Evolutionary conservation across 2,888 invertebrate genomes (phyloP).

Genomic region (Ichneumon xanthorius): DNA sequence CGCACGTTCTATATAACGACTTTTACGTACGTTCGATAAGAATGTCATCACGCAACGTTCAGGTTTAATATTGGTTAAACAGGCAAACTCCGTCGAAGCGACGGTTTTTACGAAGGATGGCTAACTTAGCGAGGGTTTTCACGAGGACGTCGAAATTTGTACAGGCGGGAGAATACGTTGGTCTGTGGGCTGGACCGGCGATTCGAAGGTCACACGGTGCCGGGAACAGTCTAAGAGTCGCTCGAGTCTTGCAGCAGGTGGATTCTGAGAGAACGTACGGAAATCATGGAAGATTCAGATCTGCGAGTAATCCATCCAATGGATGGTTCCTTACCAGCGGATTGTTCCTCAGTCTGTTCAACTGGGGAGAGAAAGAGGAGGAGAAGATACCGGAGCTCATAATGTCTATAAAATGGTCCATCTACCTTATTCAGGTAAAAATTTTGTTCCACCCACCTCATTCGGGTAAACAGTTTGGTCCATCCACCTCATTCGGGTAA

Average conservation of each 20-base stretch:
- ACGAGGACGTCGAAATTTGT: conserved; percentile 48
- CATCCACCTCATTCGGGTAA: background rate
- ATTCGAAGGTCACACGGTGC: background rate
- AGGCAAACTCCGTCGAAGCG: background rate
- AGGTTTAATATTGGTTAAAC: background rate
- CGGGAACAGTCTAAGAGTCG: background rate
- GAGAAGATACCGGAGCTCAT: conserved; percentile 89
- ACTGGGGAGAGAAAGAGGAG: conserved; percentile 88
- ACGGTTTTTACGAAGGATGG: conserved; percentile 50
- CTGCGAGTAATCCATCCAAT: background rate
- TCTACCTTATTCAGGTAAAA: conserved; percentile 89
- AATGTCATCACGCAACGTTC: background rate
- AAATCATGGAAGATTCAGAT: background rate
- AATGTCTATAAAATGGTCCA: conserved; percentile 91
- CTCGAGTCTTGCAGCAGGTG: background rate
- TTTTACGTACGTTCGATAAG: background rate
- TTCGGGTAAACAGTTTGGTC: too few relatives aligned
- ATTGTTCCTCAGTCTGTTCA: conserved; percentile 87
- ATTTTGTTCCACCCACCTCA: background rate
- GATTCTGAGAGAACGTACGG: background rate
- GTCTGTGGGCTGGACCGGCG: background rate
- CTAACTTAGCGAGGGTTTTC: conserved; percentile 60
- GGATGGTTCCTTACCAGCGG: conserved; percentile 68
- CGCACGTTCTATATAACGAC: background rate
- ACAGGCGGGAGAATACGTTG: conserved; percentile 15